Evolutionary conservation across 1,140 invertebrate species (phyloP).

Genomic region (Orius insidiosus): DNA sequence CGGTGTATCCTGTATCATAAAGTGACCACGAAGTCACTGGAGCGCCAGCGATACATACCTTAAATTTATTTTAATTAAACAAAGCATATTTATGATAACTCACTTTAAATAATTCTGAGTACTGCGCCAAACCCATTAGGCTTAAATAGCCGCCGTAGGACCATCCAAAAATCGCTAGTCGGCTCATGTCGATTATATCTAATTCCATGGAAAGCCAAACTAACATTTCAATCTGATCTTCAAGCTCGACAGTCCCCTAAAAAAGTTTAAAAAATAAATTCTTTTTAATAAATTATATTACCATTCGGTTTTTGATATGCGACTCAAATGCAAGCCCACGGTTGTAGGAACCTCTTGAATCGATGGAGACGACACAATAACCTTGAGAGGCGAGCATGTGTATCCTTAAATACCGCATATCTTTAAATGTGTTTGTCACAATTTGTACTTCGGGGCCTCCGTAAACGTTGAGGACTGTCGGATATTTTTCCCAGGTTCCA

Average conservation of each 20-base stretch:
- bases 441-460: slow-evolving; percentile 95
- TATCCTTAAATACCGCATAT: slow-evolving; percentile 75
- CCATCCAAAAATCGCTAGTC: slow-evolving; percentile 95
- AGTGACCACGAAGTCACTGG: slow-evolving; percentile 93
- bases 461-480: slow-evolving; percentile 91
- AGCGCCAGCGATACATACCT: slow-evolving; percentile 82
- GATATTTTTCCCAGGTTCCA: slow-evolving; percentile 64
- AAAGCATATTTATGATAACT: too few relatives aligned
- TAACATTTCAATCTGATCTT: slow-evolving; percentile 91
- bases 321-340: slow-evolving; percentile 83
- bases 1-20: slow-evolving; percentile 93
- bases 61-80: too few relatives aligned
- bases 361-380: slow-evolving; percentile 88
- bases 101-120: slow-evolving; percentile 69
- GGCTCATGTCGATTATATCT: slow-evolving; percentile 75
- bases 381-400: slow-evolving; percentile 92
- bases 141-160: slow-evolving; percentile 89
- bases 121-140: slow-evolving; percentile 66
- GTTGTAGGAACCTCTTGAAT: slow-evolving; percentile 87
- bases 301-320: slow-evolving; percentile 70
- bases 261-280: slow-evolving; percentile 14
- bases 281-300: slow-evolving; percentile 19
- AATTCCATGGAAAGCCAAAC: slow-evolving; percentile 60
- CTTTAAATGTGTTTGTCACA: slow-evolving; percentile 92
- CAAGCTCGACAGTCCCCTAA: slow-evolving; percentile 81